Evolutionary conservation across 2,797 vertebrate genomes (phyloP).

Genomic region (Jordanella pulchra): DNA sequence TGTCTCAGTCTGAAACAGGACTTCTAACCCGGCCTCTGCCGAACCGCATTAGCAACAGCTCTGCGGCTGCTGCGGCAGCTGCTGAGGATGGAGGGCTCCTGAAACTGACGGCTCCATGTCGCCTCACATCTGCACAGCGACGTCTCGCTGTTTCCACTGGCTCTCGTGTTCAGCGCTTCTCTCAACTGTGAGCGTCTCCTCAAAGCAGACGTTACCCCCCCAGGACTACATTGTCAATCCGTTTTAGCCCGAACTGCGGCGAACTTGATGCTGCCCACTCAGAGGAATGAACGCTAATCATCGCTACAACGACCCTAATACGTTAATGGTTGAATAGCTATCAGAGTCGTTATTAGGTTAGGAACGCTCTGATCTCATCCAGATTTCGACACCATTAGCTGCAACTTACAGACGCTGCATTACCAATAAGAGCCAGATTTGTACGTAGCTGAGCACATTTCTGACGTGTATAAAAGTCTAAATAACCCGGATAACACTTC

Average conservation of each 20-base stretch:
- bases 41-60: constrained; percentile 17
- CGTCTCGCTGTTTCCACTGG: background rate
- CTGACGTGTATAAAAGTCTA: background rate
- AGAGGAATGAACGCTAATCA: constrained; percentile 26
- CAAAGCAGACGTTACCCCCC: constrained; percentile 11
- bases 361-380: background rate
- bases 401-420: constrained; percentile 39
- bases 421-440: constrained; percentile 11
- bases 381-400: constrained; percentile 3
- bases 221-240: constrained; percentile 29
- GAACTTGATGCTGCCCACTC: constrained; percentile 49
- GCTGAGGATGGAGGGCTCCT: constrained; percentile 58
- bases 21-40: constrained; percentile 49
- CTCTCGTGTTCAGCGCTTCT: background rate
- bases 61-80: constrained; percentile 44
- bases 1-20: constrained; percentile 14
- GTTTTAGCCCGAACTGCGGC: constrained; percentile 21
- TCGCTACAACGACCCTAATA: background rate
- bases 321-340: background rate
- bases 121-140: constrained; percentile 55
- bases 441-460: background rate
- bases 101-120: constrained; percentile 57
- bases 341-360: background rate
- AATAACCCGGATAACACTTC: background rate
- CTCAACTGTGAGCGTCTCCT: background rate